Conservation (phyloP, 2,888 invertebrate genomes). For the Tupiocoris notatus region DNA sequence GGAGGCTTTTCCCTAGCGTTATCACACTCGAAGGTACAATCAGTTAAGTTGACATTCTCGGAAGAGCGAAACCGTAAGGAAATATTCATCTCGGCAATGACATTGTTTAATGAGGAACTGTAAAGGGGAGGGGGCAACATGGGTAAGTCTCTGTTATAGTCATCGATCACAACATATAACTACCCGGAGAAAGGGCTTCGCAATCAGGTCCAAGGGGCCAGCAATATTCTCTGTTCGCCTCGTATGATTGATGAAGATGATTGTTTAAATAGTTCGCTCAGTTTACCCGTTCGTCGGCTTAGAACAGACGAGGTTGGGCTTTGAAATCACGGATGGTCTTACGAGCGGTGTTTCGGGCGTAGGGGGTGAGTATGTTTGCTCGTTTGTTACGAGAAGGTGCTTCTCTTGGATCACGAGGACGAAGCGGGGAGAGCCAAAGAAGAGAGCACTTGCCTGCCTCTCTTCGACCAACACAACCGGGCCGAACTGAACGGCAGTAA, state of each 20-base stretch:
- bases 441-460: background rate
- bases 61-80: background rate
- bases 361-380: conserved; percentile 24
- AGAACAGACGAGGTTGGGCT: background rate
- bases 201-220: background rate
- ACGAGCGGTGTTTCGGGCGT: background rate
- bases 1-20: too few relatives aligned
- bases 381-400: conserved; percentile 23
- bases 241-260: conserved; percentile 31
- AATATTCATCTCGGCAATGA: background rate
- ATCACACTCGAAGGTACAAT: background rate
- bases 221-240: background rate
- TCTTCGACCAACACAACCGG: conserved; percentile 18
- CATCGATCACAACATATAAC: background rate
- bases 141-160: background rate
- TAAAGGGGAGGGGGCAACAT: too few relatives aligned
- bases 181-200: background rate
- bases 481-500: background rate
- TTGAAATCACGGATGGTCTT: background rate
- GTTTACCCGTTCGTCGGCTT: conserved; percentile 1
- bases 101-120: background rate
- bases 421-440: background rate
- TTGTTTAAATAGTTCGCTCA: conserved; percentile 26
- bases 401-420: background rate
- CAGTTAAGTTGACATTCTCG: background rate